Conservation (phyloP, 2,797 vertebrate species). For the Acipenser ruthenus region DNA sequence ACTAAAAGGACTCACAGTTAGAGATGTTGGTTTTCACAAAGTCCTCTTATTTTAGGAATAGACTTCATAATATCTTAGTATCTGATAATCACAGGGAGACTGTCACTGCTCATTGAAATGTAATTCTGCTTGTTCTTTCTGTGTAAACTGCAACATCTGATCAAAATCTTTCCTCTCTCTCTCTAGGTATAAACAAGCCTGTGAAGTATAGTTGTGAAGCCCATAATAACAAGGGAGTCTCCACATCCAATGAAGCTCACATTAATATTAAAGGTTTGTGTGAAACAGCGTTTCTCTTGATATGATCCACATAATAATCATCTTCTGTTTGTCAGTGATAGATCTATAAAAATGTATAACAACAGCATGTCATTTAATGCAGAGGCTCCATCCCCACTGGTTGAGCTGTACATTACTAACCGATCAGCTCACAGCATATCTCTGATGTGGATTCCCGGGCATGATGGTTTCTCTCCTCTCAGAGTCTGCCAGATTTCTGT, state of each 20-base stretch:
- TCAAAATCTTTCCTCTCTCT: not conserved
- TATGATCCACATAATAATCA: slow-evolving; percentile 22
- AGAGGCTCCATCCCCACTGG: slow-evolving; percentile 46
- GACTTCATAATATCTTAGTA: too few relatives aligned
- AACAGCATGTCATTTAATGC: not conserved
- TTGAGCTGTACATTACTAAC: slow-evolving; percentile 48
- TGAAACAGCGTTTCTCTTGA: not conserved
- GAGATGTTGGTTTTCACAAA: too few relatives aligned
- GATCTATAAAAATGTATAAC: too few relatives aligned
- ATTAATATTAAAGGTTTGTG: slow-evolving; percentile 84
- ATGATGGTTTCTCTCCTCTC: slow-evolving; percentile 76
- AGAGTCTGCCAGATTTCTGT: slow-evolving; percentile 72
- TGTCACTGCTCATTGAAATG: too few relatives aligned
- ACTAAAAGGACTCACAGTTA: too few relatives aligned
- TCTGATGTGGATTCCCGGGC: slow-evolving; percentile 76
- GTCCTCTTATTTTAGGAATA: too few relatives aligned
- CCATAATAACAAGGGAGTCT: slow-evolving; percentile 76
- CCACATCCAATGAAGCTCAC: slow-evolving; percentile 67
- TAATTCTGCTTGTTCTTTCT: too few relatives aligned
- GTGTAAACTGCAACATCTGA: not conserved
- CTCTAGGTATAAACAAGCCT: slow-evolving; percentile 64
- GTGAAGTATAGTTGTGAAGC: slow-evolving; percentile 87
- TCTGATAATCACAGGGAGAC: too few relatives aligned
- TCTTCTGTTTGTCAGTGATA: not conserved
- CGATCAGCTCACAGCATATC: slow-evolving; percentile 57